phyloP scores from a whole-genome alignment of 2,113 vertebrate genomes.

The Albula goreensis region DNA sequence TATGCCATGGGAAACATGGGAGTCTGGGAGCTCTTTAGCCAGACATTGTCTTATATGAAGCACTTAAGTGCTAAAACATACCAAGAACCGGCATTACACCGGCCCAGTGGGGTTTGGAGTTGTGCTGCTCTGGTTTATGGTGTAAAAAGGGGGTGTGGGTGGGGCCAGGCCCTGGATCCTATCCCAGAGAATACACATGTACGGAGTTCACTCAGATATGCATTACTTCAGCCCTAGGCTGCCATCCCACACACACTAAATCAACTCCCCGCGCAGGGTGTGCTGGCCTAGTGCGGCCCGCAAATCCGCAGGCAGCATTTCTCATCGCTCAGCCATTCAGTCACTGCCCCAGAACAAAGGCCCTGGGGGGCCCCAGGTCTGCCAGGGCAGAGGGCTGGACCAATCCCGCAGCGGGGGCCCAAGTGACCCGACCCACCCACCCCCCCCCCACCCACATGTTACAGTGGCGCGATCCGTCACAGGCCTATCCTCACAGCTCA shows the following conservation, averaged over 20 bases:
- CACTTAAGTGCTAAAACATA: too few species aligned
- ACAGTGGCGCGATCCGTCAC: too few species aligned
- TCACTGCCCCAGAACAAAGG: slow-evolving; percentile 2
- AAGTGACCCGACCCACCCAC: not conserved
- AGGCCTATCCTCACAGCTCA: too few species aligned
- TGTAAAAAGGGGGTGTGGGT: not conserved
- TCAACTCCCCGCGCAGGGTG: not conserved
- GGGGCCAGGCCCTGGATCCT: not conserved
- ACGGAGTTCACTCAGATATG: not conserved
- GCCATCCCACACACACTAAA: not conserved
- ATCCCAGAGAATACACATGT: not conserved
- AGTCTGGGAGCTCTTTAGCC: too few species aligned
- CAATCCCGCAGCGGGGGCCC: not conserved
- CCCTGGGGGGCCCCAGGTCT: not conserved
- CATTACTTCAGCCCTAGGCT: not conserved
- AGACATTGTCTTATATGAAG: too few species aligned
- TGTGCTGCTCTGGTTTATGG: not conserved
- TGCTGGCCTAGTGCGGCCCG: not conserved
- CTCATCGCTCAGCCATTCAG: slow-evolving; percentile 1
- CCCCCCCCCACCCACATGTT: too few species aligned
- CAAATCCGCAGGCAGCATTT: slow-evolving; percentile 12
- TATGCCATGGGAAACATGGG: too few species aligned
- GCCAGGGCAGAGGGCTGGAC: not conserved
- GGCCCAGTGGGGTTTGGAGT: not conserved
- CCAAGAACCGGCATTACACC: not conserved